Evolutionary conservation across 2,797 vertebrate species (phyloP), one percentile per base, ranked within the genome.

Genomic region (Naso thynnoides): DNA sequence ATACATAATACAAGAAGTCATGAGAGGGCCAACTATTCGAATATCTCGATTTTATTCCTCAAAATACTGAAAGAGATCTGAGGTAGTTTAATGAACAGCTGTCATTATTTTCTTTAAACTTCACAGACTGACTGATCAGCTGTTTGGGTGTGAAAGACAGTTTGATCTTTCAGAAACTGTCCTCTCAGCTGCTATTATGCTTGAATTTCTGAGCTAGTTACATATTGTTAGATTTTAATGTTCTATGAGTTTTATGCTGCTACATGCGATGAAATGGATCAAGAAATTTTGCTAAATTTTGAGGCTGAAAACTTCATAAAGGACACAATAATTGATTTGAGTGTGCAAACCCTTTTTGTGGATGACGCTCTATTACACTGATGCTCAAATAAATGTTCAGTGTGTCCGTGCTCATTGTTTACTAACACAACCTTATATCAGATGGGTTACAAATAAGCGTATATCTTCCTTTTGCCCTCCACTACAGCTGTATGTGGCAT

Each of bases 391-490:
- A 52, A 59, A 54, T 5, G 49, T 13, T 4, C 8, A 42, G 0
- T 41, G 10, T 52, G 44, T 26, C 27, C 47, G 23, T 18, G 27
- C n/a, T 18, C 27, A 50, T 29, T 52, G 16, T 6, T 9, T 10
- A 33, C 14, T 19, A 4, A 13, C 21, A n/a, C 8, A 56, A 18
- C 49, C 18, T 61, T 18, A 33, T 24, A 45, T 45, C 3, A 45
- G 5, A 24, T 1, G 9, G 8, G 6, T 68, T 23, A 75, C 19
- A 49, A 23, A 70, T 44, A 38, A 23, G 45, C 27, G 50, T 53
- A 21, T 21, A 75, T 68, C 23, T 41, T 18, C 24, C 45, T 18
- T 19, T 71, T 9, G 41, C 8, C 26, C 41, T 44, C n/a, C 26
- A 16, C 16, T 42, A 13, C 11, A 29, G 13, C 36, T 9, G 4